Conservation (phyloP, 2,797 vertebrate species). For the Darevskia nairensis region DNA sequence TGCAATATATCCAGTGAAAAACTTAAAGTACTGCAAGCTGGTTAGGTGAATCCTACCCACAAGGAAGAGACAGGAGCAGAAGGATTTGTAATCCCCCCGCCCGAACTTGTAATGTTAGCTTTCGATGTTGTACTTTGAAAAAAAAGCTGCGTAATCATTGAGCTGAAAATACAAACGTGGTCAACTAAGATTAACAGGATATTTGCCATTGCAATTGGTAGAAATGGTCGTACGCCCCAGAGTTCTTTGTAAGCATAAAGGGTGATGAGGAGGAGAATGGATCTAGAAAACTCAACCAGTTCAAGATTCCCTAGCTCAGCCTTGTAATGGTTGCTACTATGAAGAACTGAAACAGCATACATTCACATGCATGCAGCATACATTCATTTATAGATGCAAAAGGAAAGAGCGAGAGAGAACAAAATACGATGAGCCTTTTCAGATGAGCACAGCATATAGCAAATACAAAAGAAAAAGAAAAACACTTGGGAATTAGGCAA, state of each 20-base stretch:
- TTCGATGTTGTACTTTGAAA: neutral
- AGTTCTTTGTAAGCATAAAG: neutral
- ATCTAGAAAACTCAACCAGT: slow-evolving; percentile 18
- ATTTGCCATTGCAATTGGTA: neutral
- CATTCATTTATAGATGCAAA: slow-evolving; percentile 63
- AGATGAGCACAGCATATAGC: slow-evolving; percentile 67
- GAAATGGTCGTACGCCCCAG: neutral
- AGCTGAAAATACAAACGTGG: neutral
- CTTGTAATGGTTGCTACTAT: slow-evolving; percentile 14
- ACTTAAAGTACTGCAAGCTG: neutral
- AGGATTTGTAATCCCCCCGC: neutral
- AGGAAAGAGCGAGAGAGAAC: slow-evolving; percentile 50
- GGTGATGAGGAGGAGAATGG: neutral
- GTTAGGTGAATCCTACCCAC: neutral
- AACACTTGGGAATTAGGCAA: slow-evolving; percentile 78
- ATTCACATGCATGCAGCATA: slow-evolving; percentile 59
- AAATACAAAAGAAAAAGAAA: slow-evolving; percentile 64
- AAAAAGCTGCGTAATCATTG: neutral
- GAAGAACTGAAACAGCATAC: neutral
- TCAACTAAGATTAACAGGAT: neutral
- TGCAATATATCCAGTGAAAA: neutral
- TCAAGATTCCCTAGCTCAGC: slow-evolving; percentile 12
- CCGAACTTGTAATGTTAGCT: neutral
- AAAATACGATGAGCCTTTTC: slow-evolving; percentile 63
- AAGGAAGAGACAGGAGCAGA: neutral